Evolutionary conservation across 1,140 invertebrate genomes (phyloP).

Genomic region (Cydia pomonella): DNA sequence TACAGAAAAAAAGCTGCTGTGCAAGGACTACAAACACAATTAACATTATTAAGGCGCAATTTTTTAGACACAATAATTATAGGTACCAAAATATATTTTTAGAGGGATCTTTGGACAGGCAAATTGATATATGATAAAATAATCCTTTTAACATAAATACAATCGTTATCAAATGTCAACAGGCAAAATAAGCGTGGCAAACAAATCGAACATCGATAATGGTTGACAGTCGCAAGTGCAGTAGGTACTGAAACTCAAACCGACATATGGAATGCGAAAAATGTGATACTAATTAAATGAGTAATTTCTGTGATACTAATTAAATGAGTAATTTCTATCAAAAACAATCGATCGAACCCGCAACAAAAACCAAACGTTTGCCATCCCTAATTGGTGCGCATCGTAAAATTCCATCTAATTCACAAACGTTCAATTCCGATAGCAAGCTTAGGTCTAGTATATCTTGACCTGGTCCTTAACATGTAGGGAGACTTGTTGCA

Average conservation of each 20-base stretch:
- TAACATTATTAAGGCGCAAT: no score
- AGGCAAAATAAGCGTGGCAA: constrained; percentile 7
- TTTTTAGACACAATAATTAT: no score
- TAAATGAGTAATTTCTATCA: background rate
- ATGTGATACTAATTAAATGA: background rate
- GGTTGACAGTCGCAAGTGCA: background rate
- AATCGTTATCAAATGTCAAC: no score
- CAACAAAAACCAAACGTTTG: background rate
- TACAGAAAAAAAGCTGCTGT: no score
- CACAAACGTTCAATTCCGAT: background rate
- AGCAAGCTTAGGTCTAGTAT: background rate
- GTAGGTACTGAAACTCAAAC: background rate
- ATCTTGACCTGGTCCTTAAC: background rate
- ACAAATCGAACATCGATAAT: background rate
- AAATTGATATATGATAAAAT: no score
- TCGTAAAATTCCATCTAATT: background rate
- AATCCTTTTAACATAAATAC: no score
- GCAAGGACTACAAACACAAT: no score
- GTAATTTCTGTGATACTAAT: no score
- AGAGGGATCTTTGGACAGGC: no score
- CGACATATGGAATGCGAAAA: background rate
- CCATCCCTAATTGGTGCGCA: constrained; percentile 5
- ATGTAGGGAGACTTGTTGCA: background rate
- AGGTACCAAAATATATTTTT: no score
- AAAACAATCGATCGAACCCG: constrained; percentile 10